A percentile compares a stretch with the other conserved stretches of the same genome.
Evolutionary conservation across 2,797 vertebrate species (phyloP).

Genomic region (Diglossa cyanea): DNA sequence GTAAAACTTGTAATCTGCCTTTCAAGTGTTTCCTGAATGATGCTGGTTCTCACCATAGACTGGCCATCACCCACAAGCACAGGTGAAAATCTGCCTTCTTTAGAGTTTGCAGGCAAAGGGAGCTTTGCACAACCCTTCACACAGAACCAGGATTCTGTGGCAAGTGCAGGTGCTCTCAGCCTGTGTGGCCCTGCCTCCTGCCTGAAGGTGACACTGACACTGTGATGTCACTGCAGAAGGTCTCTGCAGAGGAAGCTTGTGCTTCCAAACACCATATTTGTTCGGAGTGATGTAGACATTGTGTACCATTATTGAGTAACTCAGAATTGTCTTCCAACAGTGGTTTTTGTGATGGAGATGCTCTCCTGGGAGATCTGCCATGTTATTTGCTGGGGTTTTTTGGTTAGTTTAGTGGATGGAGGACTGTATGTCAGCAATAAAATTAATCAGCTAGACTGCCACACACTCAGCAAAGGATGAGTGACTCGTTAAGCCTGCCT

Average conservation of each 20-base stretch:
- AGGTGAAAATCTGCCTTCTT: background rate
- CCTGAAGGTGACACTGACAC: background rate
- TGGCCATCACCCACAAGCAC: background rate
- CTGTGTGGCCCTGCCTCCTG: rapidly evolving
- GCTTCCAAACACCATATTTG: background rate
- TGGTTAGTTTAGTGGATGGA: background rate
- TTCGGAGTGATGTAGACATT: background rate
- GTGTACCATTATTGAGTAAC: rapidly evolving
- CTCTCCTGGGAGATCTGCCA: background rate
- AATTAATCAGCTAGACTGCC: background rate
- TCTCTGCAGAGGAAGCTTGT: background rate
- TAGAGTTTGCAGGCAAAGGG: background rate
- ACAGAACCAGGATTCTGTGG: background rate
- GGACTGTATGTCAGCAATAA: background rate
- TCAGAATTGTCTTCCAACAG: background rate
- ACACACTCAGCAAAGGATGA: background rate
- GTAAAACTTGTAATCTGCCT: background rate
- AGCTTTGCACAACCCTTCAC: background rate
- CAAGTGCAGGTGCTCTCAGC: background rate
- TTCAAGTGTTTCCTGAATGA: background rate
- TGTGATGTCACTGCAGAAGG: background rate
- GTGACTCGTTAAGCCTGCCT: background rate
- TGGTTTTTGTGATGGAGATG: background rate
- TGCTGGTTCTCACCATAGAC: background rate
- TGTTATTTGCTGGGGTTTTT: background rate